Evolutionary conservation across 2,113 vertebrate genomes (phyloP).

Genomic region (Etheostoma cragini): DNA sequence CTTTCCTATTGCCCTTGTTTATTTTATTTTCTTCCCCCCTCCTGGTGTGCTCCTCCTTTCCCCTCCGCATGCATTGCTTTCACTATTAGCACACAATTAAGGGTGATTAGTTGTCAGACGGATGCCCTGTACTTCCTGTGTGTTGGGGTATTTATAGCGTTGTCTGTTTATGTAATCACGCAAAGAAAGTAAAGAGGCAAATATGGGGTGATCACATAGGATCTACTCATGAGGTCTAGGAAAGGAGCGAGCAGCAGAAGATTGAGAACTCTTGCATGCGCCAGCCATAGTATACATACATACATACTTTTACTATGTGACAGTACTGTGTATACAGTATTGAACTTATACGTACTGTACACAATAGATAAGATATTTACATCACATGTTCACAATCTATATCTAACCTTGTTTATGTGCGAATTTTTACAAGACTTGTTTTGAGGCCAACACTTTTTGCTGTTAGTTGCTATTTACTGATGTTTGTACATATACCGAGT

Average conservation of each 20-base stretch:
- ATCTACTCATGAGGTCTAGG: neutral
- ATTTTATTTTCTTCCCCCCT: slow-evolving; percentile 75
- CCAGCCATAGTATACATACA: neutral
- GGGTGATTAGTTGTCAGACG: slow-evolving; percentile 81
- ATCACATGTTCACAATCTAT: too few species aligned
- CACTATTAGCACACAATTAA: slow-evolving; percentile 80
- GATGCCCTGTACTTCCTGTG: slow-evolving; percentile 75
- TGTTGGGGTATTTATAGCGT: slow-evolving; percentile 31
- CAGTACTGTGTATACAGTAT: neutral
- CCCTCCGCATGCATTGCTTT: slow-evolving; percentile 65
- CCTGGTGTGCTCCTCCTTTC: slow-evolving; percentile 36
- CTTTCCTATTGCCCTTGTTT: slow-evolving; percentile 82
- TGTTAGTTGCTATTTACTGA: slow-evolving; percentile 21
- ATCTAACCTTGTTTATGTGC: neutral
- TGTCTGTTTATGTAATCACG: slow-evolving; percentile 38
- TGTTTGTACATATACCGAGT: slow-evolving; percentile 6
- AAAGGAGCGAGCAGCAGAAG: neutral
- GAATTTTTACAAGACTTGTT: neutral
- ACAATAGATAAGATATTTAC: neutral
- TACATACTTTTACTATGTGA: neutral
- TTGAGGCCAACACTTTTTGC: neutral
- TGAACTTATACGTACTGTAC: neutral
- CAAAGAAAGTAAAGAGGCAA: slow-evolving; percentile 14
- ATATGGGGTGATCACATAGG: slow-evolving; percentile 1
- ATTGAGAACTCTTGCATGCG: neutral